These are phyloP conservation scores for Emmelina monodactyla DNA, from an alignment of 2,888 invertebrate genomes.

Conservation along the genomic window DNA sequence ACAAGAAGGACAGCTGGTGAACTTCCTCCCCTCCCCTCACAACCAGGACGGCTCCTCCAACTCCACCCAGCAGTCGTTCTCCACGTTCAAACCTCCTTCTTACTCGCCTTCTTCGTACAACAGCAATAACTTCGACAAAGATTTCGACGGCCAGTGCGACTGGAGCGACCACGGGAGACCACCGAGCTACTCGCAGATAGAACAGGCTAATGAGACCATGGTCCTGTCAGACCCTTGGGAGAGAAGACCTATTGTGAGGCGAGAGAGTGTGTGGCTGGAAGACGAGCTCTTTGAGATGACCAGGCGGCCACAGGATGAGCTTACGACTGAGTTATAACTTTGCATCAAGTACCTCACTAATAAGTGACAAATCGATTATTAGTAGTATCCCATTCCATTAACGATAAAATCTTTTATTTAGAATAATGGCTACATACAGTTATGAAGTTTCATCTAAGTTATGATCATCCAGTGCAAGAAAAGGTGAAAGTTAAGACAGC, in stretches of 20 bases:
- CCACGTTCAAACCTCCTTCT: conserved; percentile 60
- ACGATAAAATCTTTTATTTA: too few species aligned
- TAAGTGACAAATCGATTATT: too few species aligned
- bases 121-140: conserved; percentile 45
- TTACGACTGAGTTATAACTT: conserved; percentile 80
- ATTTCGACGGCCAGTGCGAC: conserved; percentile 52
- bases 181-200: conserved; percentile 56
- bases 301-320: conserved; percentile 87
- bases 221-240: conserved; percentile 58
- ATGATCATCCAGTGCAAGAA: too few species aligned
- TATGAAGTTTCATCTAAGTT: too few species aligned
- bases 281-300: conserved; percentile 86
- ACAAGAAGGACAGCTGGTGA: conserved; percentile 79
- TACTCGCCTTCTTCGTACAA: conserved; percentile 61
- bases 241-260: conserved; percentile 50
- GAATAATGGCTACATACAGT: too few species aligned
- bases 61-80: conserved; percentile 51
- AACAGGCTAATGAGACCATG: conserved; percentile 42
- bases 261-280: conserved; percentile 73
- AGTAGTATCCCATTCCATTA: conserved; percentile 15
- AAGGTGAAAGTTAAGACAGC: too few species aligned
- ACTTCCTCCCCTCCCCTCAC: conserved; percentile 73
- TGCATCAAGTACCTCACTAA: too few species aligned
- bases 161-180: conserved; percentile 64
- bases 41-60: conserved; percentile 49